Percentiles rank a stretch among this genome's conserved stretches.
Conservation (phyloP, 2,113 vertebrate species). For the Hippocampus barbouri region DNA sequence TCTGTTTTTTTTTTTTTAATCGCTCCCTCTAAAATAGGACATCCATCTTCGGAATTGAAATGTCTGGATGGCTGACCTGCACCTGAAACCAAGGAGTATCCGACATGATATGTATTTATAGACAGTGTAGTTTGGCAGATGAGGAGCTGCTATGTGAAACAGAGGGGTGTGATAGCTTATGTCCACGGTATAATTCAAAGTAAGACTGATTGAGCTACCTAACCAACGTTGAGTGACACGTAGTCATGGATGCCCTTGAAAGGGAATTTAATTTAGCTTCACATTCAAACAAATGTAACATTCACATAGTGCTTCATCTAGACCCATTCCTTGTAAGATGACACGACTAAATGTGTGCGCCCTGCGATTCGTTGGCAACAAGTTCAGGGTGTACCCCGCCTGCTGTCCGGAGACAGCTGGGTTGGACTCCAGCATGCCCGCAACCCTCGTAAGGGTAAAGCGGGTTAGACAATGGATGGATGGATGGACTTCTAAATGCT, state of each 20-base stretch:
- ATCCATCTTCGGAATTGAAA: slow-evolving; percentile 80
- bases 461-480: too few relatives aligned
- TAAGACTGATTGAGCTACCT: not conserved
- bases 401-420: too few relatives aligned
- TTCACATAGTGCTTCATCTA: too few relatives aligned
- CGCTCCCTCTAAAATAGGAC: slow-evolving; percentile 61
- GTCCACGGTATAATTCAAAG: slow-evolving; percentile 17
- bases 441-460: too few relatives aligned
- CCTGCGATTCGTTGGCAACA: too few relatives aligned
- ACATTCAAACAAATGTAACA: too few relatives aligned
- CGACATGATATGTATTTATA: slow-evolving; percentile 57
- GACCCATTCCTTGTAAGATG: too few relatives aligned
- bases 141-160: slow-evolving; percentile 11
- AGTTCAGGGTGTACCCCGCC: too few relatives aligned
- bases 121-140: slow-evolving; percentile 30
- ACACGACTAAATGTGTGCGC: too few relatives aligned
- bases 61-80: slow-evolving; percentile 71
- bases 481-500: too few relatives aligned
- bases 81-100: slow-evolving; percentile 62
- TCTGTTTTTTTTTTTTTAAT: slow-evolving; percentile 50
- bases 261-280: too few relatives aligned
- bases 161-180: slow-evolving; percentile 17
- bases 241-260: not conserved
- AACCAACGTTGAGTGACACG: not conserved
- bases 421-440: too few relatives aligned